Conservation (phyloP, 2,888 invertebrate genomes). For the Neocrepidodera transversa region DNA sequence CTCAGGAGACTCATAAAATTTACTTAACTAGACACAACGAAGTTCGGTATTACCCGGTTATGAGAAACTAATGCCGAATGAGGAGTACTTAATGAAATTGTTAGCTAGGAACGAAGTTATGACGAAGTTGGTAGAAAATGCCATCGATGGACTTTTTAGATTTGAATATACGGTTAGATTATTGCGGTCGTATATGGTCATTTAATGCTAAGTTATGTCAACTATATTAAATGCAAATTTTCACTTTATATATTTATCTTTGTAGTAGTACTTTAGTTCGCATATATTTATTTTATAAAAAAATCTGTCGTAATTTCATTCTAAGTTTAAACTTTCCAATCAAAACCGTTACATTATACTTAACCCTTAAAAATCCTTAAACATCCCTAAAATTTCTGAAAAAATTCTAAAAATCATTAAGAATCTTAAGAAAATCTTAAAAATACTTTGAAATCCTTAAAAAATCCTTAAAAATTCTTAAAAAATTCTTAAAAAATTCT, state of each 20-base stretch:
- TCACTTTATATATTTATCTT: not conserved
- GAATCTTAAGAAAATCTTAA: too few species aligned
- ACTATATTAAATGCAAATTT: not conserved
- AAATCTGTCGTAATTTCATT: too few species aligned
- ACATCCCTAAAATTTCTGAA: too few species aligned
- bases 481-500: too few species aligned
- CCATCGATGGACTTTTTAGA: constrained; percentile 13
- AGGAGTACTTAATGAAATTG: constrained; percentile 30
- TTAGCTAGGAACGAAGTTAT: constrained; percentile 24
- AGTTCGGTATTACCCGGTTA: constrained; percentile 20
- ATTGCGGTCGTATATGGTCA: constrained; percentile 5
- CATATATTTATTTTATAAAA: too few species aligned
- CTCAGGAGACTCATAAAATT: constrained; percentile 40
- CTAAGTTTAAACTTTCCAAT: too few species aligned
- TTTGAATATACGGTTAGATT: constrained; percentile 12
- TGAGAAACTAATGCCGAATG: constrained; percentile 25
- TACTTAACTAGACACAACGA: constrained; percentile 40
- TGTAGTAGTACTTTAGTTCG: too few species aligned
- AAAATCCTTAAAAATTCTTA: too few species aligned
- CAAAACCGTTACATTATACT: too few species aligned
- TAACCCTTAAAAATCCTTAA: too few species aligned
- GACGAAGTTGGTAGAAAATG: constrained; percentile 7
- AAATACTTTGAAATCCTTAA: too few species aligned
- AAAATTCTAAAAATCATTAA: too few species aligned
- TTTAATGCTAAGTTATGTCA: constrained; percentile 11